Percentiles rank a stretch among this genome's conserved stretches.
Evolutionary conservation across 1,140 invertebrate genomes (phyloP).

Genomic region (Pseudomyrmex flavicornis): DNA sequence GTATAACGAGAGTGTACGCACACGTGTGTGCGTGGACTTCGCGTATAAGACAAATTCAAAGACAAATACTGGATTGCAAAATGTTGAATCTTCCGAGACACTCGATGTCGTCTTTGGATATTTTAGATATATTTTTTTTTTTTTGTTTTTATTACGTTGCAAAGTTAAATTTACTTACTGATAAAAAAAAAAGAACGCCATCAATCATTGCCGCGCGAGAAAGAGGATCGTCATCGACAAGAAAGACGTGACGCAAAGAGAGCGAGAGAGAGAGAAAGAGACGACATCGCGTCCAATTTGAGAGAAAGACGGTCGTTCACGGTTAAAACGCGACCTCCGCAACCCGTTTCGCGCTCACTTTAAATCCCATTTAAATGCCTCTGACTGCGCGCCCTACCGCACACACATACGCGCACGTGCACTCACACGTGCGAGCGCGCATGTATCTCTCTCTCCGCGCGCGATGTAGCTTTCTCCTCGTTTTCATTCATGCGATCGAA

Average conservation of each 20-base stretch:
- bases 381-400: slow-evolving; percentile 22
- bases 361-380: slow-evolving; percentile 76
- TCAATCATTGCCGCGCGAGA: not conserved
- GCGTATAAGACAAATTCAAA: slow-evolving; percentile 49
- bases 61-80: slow-evolving; percentile 35
- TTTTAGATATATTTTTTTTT: not conserved
- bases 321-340: slow-evolving; percentile 75
- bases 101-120: not conserved
- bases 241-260: not conserved
- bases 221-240: not conserved
- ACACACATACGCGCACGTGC: slow-evolving; percentile 20
- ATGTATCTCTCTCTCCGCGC: not conserved
- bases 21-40: slow-evolving; percentile 34
- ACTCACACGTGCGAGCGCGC: not conserved
- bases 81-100: not conserved
- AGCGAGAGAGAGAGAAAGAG: not conserved
- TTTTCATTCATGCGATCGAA: slow-evolving; percentile 66
- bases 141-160: not conserved
- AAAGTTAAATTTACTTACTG: not conserved
- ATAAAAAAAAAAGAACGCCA: too few species aligned
- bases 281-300: not conserved
- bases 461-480: not conserved
- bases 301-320: slow-evolving; percentile 63
- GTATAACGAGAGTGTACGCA: slow-evolving; percentile 24
- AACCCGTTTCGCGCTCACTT: slow-evolving; percentile 73